Evolutionary conservation across 2,113 vertebrate species (phyloP).

Genomic region (Morphnarchus princeps): DNA sequence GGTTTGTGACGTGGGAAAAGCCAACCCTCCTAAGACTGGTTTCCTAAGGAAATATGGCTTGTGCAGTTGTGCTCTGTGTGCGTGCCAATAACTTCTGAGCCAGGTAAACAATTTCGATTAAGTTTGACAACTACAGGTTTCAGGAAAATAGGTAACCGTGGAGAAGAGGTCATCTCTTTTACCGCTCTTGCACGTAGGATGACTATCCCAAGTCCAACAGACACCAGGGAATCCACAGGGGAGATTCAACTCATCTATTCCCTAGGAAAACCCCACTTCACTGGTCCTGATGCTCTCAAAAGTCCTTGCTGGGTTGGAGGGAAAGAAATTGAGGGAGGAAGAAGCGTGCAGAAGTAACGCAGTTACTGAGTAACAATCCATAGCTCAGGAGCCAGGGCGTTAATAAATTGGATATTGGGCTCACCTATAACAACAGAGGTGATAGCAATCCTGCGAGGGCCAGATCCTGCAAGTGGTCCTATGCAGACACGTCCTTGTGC

Average conservation of each 20-base stretch:
- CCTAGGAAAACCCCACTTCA: background rate
- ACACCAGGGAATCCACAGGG: background rate
- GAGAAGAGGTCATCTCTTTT: background rate
- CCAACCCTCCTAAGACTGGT: background rate
- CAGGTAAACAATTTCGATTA: background rate
- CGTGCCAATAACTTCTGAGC: background rate
- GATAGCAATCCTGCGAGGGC: background rate
- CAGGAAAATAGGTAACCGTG: background rate
- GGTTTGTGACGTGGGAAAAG: background rate
- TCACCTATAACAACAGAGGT: background rate
- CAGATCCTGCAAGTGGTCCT: background rate
- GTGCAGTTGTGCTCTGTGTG: background rate
- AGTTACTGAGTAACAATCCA: background rate
- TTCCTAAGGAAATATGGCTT: background rate
- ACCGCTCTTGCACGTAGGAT: fast-evolving
- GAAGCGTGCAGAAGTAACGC: fast-evolving
- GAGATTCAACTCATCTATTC: background rate
- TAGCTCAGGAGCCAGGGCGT: background rate
- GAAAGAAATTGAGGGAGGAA: background rate
- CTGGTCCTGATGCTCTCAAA: background rate
- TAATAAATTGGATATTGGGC: fast-evolving
- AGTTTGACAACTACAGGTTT: background rate
- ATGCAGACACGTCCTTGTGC: background rate
- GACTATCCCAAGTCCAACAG: background rate
- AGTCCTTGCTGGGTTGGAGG: background rate